Conservation (phyloP, 2,113 vertebrate species). For the Apaloderma vittatum region DNA sequence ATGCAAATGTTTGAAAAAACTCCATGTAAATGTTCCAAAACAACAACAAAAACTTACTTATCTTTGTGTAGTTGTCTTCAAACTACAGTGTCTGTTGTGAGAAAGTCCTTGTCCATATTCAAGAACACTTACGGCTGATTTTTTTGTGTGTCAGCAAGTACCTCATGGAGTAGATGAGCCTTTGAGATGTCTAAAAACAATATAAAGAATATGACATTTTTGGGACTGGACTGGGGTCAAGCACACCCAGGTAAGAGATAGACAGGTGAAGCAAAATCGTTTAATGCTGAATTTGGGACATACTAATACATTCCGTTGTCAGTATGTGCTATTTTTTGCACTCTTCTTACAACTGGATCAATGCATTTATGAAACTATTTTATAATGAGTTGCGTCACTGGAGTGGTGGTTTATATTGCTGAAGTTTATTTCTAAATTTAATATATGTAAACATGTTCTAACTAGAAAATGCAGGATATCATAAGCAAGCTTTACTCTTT, state of each 20-base stretch:
- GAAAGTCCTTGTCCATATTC: background rate
- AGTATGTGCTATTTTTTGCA: background rate
- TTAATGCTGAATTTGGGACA: background rate
- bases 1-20: background rate
- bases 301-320: background rate
- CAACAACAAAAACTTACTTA: background rate
- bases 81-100: background rate
- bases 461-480: background rate
- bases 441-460: background rate
- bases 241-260: background rate
- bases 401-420: background rate
- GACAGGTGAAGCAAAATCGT: background rate
- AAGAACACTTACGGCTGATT: background rate
- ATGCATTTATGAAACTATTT: background rate
- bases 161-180: background rate
- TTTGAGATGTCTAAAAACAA: background rate
- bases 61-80: background rate
- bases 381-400: background rate
- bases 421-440: slow-evolving; percentile 13
- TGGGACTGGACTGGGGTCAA: background rate
- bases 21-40: background rate
- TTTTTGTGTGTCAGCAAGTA: background rate
- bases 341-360: background rate
- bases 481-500: background rate
- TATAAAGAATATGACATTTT: background rate